Evolutionary conservation across 1,140 invertebrate species (phyloP), one percentile per base, ranked within the genome.

Genomic region (Euglossa dilemma): DNA sequence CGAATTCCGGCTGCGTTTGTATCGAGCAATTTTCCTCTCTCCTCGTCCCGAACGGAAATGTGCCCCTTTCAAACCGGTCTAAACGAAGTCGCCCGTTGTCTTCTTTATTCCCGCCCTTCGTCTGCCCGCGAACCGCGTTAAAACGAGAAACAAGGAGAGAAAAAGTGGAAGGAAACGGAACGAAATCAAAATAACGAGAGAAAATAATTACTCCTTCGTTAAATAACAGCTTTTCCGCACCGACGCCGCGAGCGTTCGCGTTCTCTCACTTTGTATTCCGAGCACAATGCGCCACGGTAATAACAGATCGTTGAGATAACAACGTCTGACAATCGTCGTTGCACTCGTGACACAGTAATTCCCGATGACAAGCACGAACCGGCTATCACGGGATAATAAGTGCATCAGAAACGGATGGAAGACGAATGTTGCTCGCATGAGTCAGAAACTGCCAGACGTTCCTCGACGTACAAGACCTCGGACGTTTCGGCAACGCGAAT

Each of bases 271-370:
- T 80, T 74, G 59, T 74, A 80, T 74, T 74, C 79, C 50, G 70
- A 8, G 28, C 79, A 64, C 43, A 47, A 61, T 64, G 50, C 59
- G 50, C 47, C 36, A 52, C 71, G 36, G 63, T 74, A 79, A 78
- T 85, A 86, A 86, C 82, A 59, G 85, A 87, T 83, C 57, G 57
- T 74, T 72, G 82, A 86, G 85, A 87, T 86, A 86, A 66, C 63
- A 78, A 78, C 57, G 80, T 63, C 52, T 63, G 74, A 80, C 85
- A 63, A 83, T 83, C 72, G 85, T 67, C 71, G 56, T 80, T n/a
- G 80, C 56, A 67, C 57, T 76, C 67, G 61, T 86, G 85, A 83
- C 85, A 86, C 43, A 76, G 85, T 83, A 83, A 87, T 87, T 83
- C 69, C 61, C 59, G 80, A 70, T 78, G 79, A 80, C 79, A 74